Evolutionary conservation across 2,113 vertebrate species (phyloP).

Genomic region (Cyanocitta stelleri): DNA sequence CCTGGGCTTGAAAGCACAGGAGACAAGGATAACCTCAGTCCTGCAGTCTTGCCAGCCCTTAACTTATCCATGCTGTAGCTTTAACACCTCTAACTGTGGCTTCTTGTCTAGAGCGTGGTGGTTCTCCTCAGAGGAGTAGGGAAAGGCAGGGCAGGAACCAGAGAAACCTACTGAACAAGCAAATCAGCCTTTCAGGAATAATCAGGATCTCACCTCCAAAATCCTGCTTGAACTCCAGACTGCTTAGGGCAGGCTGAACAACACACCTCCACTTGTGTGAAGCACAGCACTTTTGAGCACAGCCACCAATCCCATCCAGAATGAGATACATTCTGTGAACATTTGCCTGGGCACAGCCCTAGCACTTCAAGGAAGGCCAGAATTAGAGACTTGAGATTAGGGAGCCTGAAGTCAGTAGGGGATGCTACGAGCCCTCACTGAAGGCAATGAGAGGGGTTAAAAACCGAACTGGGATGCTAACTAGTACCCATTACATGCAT

Average conservation of each 20-base stretch:
- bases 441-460: neutral
- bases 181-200: neutral
- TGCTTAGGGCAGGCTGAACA: neutral
- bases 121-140: neutral
- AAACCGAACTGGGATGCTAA: neutral
- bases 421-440: neutral
- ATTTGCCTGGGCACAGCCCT: neutral
- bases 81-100: neutral
- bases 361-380: neutral
- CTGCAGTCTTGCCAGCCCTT: neutral
- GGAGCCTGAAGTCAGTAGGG: neutral
- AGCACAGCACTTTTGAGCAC: neutral
- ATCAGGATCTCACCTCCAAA: neutral
- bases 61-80: neutral
- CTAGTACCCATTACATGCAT: neutral
- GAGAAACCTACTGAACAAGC: neutral
- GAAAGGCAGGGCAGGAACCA: neutral
- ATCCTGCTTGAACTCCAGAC: neutral
- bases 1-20: neutral
- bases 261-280: neutral
- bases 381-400: neutral
- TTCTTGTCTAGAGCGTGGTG: neutral
- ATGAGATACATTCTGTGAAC: rapidly evolving
- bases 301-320: neutral
- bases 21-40: neutral